Conservation (phyloP, 2,797 vertebrate genomes). For the Sebastes trivittatus region DNA sequence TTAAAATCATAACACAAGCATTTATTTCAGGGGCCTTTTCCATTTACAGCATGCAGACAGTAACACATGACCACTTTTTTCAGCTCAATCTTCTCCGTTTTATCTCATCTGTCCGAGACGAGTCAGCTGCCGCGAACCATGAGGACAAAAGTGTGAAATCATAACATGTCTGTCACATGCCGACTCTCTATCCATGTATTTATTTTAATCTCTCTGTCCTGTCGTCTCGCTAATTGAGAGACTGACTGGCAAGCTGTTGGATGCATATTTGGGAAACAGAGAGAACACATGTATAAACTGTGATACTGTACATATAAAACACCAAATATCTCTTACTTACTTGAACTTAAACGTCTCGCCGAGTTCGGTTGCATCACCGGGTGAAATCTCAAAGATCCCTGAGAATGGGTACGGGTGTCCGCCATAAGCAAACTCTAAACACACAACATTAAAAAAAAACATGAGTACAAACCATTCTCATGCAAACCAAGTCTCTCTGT, state of each 20-base stretch:
- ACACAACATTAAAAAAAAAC: neutral
- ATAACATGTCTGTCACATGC: conserved; percentile 9
- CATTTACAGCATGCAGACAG: neutral
- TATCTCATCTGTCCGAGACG: no score
- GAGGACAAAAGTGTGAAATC: conserved; percentile 12
- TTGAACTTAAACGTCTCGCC: conserved; percentile 99
- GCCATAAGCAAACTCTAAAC: conserved; percentile 96
- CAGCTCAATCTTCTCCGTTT: no score
- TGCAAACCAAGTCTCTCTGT: neutral
- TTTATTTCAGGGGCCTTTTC: neutral
- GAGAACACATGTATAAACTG: no score
- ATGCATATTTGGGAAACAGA: no score
- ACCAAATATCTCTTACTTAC: conserved; percentile 80
- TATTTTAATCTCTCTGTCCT: no score
- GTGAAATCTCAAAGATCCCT: conserved; percentile 98
- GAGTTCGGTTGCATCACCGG: conserved; percentile 95
- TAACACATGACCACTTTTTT: no score
- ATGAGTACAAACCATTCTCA: neutral
- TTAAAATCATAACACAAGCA: neutral
- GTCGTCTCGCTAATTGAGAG: no score
- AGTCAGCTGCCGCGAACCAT: neutral
- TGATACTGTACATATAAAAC: rapidly evolving
- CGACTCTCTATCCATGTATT: neutral
- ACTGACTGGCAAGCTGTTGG: no score
- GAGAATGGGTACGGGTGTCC: conserved; percentile 99